Evolutionary conservation across 2,888 invertebrate species (phyloP).

Genomic region (Drosophila kambysellisi): DNA sequence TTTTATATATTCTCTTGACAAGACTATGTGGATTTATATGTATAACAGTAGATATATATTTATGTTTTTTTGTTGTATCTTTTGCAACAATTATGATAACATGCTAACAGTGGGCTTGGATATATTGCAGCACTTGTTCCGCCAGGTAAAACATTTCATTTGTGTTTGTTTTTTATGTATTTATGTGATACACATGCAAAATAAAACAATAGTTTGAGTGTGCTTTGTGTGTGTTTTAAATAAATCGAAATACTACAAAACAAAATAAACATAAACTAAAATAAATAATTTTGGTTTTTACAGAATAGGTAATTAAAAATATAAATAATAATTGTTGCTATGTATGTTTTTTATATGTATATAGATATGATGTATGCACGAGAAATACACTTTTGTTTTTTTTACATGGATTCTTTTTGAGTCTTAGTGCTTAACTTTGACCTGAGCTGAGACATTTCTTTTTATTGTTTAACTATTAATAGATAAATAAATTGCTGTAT

Average conservation of each 20-base stretch:
- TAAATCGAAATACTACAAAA: conserved; percentile 29
- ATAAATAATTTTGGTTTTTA: conserved; percentile 46
- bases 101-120: conserved; percentile 15
- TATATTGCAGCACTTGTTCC: conserved; percentile 15
- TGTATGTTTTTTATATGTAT: conserved; percentile 19
- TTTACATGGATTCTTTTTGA: conserved; percentile 32
- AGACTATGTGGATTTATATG: conserved; percentile 21
- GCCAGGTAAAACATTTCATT: conserved; percentile 22
- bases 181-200: conserved; percentile 29
- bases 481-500: conserved; percentile 16
- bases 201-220: conserved; percentile 23
- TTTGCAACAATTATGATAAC: conserved; percentile 44
- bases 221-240: conserved; percentile 25
- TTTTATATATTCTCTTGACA: conserved; percentile 30
- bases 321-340: conserved; percentile 44
- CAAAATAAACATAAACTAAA: conserved; percentile 37
- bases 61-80: conserved; percentile 1
- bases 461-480: conserved; percentile 30
- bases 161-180: conserved; percentile 19
- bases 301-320: conserved; percentile 26
- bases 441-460: conserved; percentile 48
- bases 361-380: conserved; percentile 20
- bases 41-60: conserved; percentile 42
- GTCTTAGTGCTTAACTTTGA: conserved; percentile 40
- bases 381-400: conserved; percentile 32